A percentile compares a stretch with the other conserved stretches of the same genome.
phyloP scores from a whole-genome alignment of 2,797 vertebrate genomes.

The Parotocinclus haroldoi region DNA sequence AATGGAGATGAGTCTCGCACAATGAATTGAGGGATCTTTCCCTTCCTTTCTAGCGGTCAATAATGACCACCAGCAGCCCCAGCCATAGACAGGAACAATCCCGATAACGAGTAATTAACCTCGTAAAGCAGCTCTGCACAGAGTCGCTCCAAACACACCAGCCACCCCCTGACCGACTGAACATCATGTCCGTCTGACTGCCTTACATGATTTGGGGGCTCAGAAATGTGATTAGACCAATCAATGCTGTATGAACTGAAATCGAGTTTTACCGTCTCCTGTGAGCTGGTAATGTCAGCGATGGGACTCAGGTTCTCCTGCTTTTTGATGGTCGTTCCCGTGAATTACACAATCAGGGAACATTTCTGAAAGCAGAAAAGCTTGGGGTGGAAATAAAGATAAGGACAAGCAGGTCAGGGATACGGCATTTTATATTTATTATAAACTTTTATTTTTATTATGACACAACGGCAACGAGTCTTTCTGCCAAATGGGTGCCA shows the following conservation, averaged over 20 bases:
- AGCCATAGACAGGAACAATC: constrained; percentile 39
- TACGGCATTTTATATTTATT: too few species aligned
- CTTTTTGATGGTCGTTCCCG: too few species aligned
- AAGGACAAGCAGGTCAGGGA: too few species aligned
- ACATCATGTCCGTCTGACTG: constrained; percentile 16
- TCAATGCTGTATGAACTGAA: constrained; percentile 40
- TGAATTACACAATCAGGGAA: too few species aligned
- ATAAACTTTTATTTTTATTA: too few species aligned
- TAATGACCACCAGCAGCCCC: constrained; percentile 40
- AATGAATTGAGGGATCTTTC: constrained; percentile 53
- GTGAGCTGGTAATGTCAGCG: not conserved
- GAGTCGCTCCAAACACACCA: constrained; percentile 4
- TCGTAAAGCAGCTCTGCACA: constrained; percentile 26
- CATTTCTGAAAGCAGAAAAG: too few species aligned
- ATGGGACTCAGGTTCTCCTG: too few species aligned
- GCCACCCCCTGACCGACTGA: constrained; percentile 1
- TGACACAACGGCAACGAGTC: too few species aligned
- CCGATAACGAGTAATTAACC: constrained; percentile 52
- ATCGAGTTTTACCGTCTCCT: constrained; percentile 28
- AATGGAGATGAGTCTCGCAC: constrained; percentile 21
- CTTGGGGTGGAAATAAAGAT: too few species aligned
- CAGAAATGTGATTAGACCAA: constrained; percentile 35
- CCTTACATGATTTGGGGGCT: constrained; percentile 12
- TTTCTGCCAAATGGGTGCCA: too few species aligned
- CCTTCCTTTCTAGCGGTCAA: constrained; percentile 34